Conservation (phyloP, 2,888 invertebrate species). For the Aquatica leii region DNA sequence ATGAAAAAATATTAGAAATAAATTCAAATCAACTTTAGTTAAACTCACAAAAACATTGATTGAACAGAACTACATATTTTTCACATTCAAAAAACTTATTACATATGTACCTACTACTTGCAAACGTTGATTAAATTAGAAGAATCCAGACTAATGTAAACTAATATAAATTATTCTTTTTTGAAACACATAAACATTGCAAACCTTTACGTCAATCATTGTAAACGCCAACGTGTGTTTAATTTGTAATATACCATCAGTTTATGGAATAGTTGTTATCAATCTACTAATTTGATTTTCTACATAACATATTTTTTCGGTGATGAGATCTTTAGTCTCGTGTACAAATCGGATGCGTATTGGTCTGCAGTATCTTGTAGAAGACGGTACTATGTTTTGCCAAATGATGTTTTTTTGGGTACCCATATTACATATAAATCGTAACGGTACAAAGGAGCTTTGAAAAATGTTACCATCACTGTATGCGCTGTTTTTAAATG, state of each 20-base stretch:
- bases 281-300: background rate
- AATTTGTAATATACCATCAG: conserved; percentile 35
- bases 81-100: too few relatives aligned
- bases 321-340: conserved; percentile 38
- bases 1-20: too few relatives aligned
- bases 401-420: conserved; percentile 21
- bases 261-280: background rate
- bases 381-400: conserved; percentile 48
- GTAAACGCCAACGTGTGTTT: too few relatives aligned
- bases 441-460: conserved; percentile 15
- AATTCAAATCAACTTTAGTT: too few relatives aligned
- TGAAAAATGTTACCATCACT: conserved; percentile 48
- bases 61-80: too few relatives aligned
- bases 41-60: too few relatives aligned
- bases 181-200: too few relatives aligned
- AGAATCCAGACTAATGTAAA: too few relatives aligned
- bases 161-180: too few relatives aligned
- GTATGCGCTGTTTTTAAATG: conserved; percentile 36
- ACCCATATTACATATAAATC: background rate
- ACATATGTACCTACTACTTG: too few relatives aligned
- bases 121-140: too few relatives aligned
- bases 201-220: conserved; percentile 53
- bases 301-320: conserved; percentile 34
- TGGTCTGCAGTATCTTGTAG: conserved; percentile 44
- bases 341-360: conserved; percentile 41